Evolutionary conservation across 2,888 invertebrate species (phyloP).

Genomic region (Rhynchonema sp.): DNA sequence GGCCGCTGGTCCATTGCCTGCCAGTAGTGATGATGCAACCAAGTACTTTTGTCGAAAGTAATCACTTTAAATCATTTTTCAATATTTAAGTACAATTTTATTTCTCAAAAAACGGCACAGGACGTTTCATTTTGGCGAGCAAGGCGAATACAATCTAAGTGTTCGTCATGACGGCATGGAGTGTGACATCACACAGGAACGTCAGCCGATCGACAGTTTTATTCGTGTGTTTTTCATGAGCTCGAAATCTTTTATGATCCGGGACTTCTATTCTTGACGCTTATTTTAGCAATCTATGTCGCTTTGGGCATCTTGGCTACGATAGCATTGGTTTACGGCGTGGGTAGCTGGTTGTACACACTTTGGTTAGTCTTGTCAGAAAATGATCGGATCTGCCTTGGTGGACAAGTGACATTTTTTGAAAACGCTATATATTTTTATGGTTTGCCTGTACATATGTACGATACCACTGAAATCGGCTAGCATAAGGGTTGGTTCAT

Average conservation of each 20-base stretch:
- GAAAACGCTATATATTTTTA: no score
- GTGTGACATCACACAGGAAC: not conserved
- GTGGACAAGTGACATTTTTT: no score
- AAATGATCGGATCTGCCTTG: no score
- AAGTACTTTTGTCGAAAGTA: not conserved
- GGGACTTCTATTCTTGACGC: not conserved
- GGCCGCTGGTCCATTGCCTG: not conserved
- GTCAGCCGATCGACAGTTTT: not conserved
- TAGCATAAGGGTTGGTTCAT: no score
- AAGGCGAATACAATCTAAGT: not conserved
- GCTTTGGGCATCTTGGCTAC: not conserved
- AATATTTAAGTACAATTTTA: not conserved
- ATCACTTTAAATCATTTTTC: not conserved
- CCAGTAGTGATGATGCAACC: not conserved
- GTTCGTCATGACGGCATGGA: not conserved
- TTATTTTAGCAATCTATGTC: not conserved
- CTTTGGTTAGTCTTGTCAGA: not conserved
- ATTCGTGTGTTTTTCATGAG: not conserved
- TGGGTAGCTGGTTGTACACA: not conserved
- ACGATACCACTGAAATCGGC: no score
- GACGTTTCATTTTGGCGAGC: not conserved
- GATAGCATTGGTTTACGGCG: not conserved
- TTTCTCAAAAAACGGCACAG: not conserved
- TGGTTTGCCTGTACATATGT: no score
- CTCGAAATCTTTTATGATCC: not conserved